Conservation (phyloP, 2,888 invertebrate genomes). For the Petrolisthes cinctipes region DNA sequence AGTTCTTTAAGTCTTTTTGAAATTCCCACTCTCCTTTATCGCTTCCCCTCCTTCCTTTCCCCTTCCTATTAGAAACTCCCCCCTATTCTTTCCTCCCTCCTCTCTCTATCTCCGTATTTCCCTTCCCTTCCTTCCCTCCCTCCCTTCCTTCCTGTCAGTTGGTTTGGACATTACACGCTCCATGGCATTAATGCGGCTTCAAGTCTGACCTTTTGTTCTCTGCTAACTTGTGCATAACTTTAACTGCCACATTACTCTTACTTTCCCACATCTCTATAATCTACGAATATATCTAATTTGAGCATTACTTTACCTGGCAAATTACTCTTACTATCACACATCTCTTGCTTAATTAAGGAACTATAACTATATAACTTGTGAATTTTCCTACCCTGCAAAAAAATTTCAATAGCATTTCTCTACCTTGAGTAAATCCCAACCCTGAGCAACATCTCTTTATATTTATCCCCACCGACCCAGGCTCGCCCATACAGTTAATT, state of each 20-base stretch:
- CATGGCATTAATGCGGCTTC: not conserved
- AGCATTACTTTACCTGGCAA: too few species aligned
- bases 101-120: not conserved
- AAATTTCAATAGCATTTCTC: too few species aligned
- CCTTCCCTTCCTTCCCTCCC: not conserved
- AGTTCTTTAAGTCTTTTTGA: not conserved
- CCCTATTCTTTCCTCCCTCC: not conserved
- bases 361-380: too few species aligned
- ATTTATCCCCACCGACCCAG: not conserved
- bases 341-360: too few species aligned
- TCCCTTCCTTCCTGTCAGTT: not conserved
- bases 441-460: not conserved
- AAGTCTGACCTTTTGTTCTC: slow-evolving; percentile 15
- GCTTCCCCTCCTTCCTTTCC: not conserved
- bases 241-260: too few species aligned
- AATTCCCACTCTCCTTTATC: not conserved
- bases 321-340: too few species aligned
- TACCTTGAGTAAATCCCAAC: too few species aligned
- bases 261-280: too few species aligned
- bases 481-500: not conserved
- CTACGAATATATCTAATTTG: too few species aligned
- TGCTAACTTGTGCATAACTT: not conserved
- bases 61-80: not conserved
- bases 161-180: not conserved
- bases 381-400: too few species aligned